Evolutionary conservation across 2,113 vertebrate genomes (phyloP).

Genomic region (Ursus arctos): DNA sequence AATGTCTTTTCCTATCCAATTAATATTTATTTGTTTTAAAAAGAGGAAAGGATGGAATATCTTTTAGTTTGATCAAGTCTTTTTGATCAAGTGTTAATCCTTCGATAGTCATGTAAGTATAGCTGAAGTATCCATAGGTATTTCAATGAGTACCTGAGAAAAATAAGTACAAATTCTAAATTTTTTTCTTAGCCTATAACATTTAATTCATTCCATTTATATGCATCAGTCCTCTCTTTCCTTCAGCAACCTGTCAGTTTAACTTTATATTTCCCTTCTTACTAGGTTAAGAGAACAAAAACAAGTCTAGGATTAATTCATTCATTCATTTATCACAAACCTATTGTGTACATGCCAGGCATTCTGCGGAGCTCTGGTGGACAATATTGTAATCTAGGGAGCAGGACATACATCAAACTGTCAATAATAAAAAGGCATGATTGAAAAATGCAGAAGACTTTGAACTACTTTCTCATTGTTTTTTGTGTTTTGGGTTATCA

Average conservation of each 20-base stretch:
- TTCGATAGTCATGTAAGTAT: neutral
- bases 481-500: neutral
- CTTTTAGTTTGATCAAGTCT: neutral
- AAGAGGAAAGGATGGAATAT: neutral
- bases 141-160: neutral
- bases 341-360: neutral
- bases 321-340: neutral
- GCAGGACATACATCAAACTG: neutral
- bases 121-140: neutral
- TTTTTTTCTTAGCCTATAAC: neutral
- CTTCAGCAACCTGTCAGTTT: neutral
- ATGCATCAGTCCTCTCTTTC: neutral
- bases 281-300: neutral
- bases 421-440: neutral
- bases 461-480: neutral
- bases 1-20: neutral
- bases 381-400: neutral
- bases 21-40: slow-evolving; percentile 31
- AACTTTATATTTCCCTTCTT: neutral
- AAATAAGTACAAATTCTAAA: neutral
- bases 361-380: neutral
- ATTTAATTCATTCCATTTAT: neutral
- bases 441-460: neutral
- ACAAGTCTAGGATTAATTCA: neutral
- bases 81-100: neutral